A percentile compares a stretch with the other conserved stretches of the same genome.
phyloP scores from a whole-genome alignment of 2,113 vertebrate species.

The Lontra canadensis region DNA sequence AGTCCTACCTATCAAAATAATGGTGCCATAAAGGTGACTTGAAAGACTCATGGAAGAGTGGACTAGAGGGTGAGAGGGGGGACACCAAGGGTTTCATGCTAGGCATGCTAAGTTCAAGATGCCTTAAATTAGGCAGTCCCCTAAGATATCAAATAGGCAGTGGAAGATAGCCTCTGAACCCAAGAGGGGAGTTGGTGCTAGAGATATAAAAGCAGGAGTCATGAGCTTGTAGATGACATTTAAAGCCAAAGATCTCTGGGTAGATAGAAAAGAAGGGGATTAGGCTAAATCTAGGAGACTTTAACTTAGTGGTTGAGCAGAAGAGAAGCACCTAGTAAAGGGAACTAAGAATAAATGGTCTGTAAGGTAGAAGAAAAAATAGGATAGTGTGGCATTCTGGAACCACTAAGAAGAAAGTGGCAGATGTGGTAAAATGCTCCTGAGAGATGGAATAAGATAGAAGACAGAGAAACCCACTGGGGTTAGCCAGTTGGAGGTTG shows the following conservation, averaged over 20 bases:
- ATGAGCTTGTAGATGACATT: neutral
- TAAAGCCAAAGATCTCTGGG: neutral
- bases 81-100: neutral
- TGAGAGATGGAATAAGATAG: neutral
- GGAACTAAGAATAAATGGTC: neutral
- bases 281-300: neutral
- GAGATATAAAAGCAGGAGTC: neutral
- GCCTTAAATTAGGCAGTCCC: neutral
- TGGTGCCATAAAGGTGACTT: neutral
- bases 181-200: neutral
- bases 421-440: neutral
- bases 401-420: neutral
- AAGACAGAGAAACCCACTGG: neutral
- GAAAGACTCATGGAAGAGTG: neutral
- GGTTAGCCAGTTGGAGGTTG: neutral
- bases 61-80: too few relatives aligned
- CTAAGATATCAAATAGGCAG: neutral
- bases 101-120: neutral
- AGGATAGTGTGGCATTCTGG: neutral
- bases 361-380: neutral
- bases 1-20: neutral
- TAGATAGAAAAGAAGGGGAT: neutral
- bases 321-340: neutral
- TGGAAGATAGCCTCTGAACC: neutral
- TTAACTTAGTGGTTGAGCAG: neutral